Evolutionary conservation across 2,113 vertebrate species (phyloP), one percentile per base, ranked within the genome.

Genomic region (Sarotherodon lohbergeri): DNA sequence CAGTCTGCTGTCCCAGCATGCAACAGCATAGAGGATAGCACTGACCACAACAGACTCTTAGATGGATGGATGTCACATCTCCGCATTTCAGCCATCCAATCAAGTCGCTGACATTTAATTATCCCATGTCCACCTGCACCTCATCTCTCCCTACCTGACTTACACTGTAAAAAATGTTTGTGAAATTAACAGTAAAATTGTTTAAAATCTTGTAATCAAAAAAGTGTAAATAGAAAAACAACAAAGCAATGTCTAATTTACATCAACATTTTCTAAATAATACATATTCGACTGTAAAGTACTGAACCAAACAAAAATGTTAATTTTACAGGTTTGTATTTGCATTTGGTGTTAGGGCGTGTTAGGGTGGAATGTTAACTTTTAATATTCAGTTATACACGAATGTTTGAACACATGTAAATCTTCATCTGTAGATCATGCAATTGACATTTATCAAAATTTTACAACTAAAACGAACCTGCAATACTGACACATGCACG

Each of bases 81-180:
- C n/a, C 0, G 1, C 52, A 22, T 22, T 54, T 22, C 52, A 52
- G 0, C 46, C 16, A 50, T 54, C 19, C 52, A 54, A 54, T 54
- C 52, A 11, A 54, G 52, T 54, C n/a, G 1, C n/a, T 54, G 5
- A 54, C n/a, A 54, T 11, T 54, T 22, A 54, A 54, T 54, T 54
- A 11, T 11, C n/a, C 52, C 0, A 54, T 1, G n/a, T 54, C n/a
- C 52, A 22, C 52, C 0, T 1, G 0, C n/a, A 22, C 2, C n/a
- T 54, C 52, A 54, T 22, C 52, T 54, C 52, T 22, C 3, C 0
- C 2, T 6, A 54, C 19, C 52, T 54, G n/a, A 54, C 5, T 11
- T 12, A 55, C n/a, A 55, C 54, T 1, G n/a, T 55, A 22, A 24
- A 55, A 24, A 24, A 22, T 24, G 10, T 55, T 12, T 24, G 54